A percentile compares a stretch with the other conserved stretches of the same genome.
Evolutionary conservation across 2,888 invertebrate species (phyloP).

Genomic region (Noctua pronuba): DNA sequence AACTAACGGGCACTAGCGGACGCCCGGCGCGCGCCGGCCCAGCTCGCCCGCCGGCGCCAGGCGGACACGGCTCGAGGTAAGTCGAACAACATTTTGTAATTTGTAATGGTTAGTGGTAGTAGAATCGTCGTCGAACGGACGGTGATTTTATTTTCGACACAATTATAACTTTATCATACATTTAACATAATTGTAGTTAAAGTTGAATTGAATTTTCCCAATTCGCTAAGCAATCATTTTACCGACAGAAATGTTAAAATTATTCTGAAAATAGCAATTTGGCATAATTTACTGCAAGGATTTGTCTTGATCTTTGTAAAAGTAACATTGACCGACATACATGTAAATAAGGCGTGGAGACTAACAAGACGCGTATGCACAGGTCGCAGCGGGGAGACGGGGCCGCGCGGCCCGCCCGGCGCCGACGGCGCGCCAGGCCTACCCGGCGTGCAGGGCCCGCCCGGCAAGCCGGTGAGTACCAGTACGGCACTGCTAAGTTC

Average conservation of each 20-base stretch:
- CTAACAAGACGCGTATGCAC: conserved; percentile 68
- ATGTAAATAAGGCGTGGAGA: neutral
- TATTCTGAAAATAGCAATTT: neutral
- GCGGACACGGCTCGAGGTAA: conserved; percentile 40
- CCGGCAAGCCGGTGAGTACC: conserved; percentile 93
- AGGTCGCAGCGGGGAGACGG: conserved; percentile 94
- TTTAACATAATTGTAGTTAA: neutral
- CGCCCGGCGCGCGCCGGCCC: neutral
- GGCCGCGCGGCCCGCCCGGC: conserved; percentile 94
- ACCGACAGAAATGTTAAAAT: neutral
- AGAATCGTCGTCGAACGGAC: neutral
- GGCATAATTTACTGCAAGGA: neutral
- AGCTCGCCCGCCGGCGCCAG: neutral
- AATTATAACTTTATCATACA: neutral
- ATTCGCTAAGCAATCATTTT: neutral
- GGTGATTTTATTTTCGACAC: too few species aligned
- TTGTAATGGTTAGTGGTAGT: conserved; percentile 2
- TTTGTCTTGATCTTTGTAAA: neutral
- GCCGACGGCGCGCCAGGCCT: conserved; percentile 94
- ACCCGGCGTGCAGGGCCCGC: conserved; percentile 96
- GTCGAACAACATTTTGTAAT: conserved; percentile 20
- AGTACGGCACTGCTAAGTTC: neutral
- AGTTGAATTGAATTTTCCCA: neutral
- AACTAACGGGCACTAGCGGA: conserved; percentile 63
- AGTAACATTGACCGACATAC: neutral